phyloP scores from a whole-genome alignment of 2,888 invertebrate species.

The Macrosoma leucophasiata region DNA sequence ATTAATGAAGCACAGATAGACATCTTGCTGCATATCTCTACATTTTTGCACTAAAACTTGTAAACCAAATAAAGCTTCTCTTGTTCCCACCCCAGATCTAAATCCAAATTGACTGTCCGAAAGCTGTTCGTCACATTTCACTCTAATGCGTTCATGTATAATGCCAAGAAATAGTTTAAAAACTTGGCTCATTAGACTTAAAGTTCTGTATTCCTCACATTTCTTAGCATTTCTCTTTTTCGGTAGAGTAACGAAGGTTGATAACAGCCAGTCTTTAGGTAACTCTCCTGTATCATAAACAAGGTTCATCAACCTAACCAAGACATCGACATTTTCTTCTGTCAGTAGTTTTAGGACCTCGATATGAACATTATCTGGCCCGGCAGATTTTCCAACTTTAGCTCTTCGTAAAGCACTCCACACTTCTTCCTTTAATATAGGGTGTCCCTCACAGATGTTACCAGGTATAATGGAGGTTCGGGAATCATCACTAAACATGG shows the following conservation, averaged over 20 bases:
- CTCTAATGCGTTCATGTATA: constrained; percentile 12
- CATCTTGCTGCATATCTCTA: too few relatives aligned
- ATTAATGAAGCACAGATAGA: too few relatives aligned
- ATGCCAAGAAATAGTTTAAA: constrained; percentile 15
- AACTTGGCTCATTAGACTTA: constrained; percentile 19
- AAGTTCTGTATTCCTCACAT: constrained; percentile 17
- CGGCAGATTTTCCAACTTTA: constrained; percentile 12
- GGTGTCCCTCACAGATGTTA: background rate
- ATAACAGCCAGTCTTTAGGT: constrained; percentile 13
- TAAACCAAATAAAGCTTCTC: too few relatives aligned
- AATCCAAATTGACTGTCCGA: constrained; percentile 19
- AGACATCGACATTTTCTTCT: constrained; percentile 5
- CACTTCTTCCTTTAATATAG: constrained; percentile 10
- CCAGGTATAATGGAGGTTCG: background rate
- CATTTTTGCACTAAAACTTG: too few relatives aligned
- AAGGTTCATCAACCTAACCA: constrained; percentile 3
- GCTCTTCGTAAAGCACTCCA: constrained; percentile 11
- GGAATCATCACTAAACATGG: constrained; percentile 5
- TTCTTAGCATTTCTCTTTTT: constrained; percentile 17
- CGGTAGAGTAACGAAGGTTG: constrained; percentile 18
- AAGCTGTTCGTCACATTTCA: constrained; percentile 13
- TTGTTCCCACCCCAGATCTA: constrained; percentile 6
- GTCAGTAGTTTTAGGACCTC: constrained; percentile 14
- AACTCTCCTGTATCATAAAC: constrained; percentile 10
- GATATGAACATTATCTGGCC: constrained; percentile 8